Evolutionary conservation across 2,888 invertebrate species (phyloP), one percentile per base, ranked within the genome.

Genomic region (Drosophila dives): DNA sequence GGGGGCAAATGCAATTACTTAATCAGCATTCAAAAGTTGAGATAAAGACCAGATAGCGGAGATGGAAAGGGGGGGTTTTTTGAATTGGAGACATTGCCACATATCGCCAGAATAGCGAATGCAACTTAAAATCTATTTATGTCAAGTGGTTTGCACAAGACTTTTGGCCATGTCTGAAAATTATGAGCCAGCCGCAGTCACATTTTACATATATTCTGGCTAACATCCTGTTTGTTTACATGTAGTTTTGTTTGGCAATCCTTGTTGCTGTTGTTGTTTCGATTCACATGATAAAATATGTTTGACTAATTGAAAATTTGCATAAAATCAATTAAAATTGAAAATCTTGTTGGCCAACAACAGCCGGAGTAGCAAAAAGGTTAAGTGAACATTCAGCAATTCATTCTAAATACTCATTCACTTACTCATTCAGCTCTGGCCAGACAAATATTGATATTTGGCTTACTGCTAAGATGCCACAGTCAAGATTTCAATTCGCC

Each of bases 301-400:
- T 83, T 85, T 83, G 81, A 77, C 86, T 88, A 86, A 88, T 87
- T 90, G 90, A 90, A 90, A 87, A 87, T 87, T 87, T 87, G 89
- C 86, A 87, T 87, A 83, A 90, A 90, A 90, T 87, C 86, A 86
- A 90, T 90, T 86, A 86, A 83, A 86, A 86, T 86, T 90, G 86
- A 90, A 90, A 88, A 90, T 86, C 82, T 72, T 88, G 86, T 80
- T 80, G 74, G 75, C 70, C 69, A 74, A 68, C 67, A 69, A 0
- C 54, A 34, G 15, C 33, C 34, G 53, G 8, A 36, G 36, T n/a
- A 49, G 49, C 75, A 72, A 75, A 86, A 81, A 82, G 72, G 83
- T 80, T 80, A 86, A 86, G 76, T 86, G 86, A 90, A 88, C 90
- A 89, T 80, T 81, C 80, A 65, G 53, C 42, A 67, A 51, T 49